These are phyloP conservation scores for Gymnorhina tibicen DNA, from an alignment of 2,113 vertebrate genomes.

Conservation along the genomic window DNA sequence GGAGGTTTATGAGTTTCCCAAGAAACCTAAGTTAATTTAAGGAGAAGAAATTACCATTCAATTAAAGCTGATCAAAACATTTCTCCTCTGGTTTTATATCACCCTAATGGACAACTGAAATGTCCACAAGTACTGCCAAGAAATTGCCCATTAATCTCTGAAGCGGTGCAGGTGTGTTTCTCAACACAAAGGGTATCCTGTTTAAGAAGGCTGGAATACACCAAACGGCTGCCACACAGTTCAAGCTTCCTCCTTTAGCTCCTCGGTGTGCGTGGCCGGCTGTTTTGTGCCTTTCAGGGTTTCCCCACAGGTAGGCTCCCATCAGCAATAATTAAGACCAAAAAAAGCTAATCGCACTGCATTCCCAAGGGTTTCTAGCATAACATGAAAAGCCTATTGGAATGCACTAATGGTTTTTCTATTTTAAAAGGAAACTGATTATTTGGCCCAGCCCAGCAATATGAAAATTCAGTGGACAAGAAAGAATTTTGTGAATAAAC, in stretches of 20 bases:
- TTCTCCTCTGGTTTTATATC: not conserved
- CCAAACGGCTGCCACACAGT: not conserved
- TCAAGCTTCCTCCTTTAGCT: not conserved
- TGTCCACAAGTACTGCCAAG: not conserved
- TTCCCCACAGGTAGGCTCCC: conserved; percentile 17
- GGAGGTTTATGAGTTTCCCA: not conserved
- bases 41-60: not conserved
- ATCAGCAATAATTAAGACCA: not conserved
- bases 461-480: conserved; percentile 45
- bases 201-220: not conserved
- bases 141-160: conserved; percentile 5
- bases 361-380: not conserved
- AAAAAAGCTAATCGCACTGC: not conserved
- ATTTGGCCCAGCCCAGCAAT: conserved; percentile 10
- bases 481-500: conserved; percentile 57
- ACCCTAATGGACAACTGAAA: conserved; percentile 26
- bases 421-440: conserved; percentile 29
- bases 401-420: conserved; percentile 7
- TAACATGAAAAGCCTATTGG: not conserved
- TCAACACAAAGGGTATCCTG: conserved; percentile 4
- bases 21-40: not conserved
- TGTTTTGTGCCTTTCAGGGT: not conserved
- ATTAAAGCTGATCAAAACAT: not conserved
- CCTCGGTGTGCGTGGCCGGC: rapidly evolving
- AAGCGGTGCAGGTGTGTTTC: conserved; percentile 21